Evolutionary conservation across 2,888 invertebrate genomes (phyloP).

Genomic region (Caenorhabditis sp.): DNA sequence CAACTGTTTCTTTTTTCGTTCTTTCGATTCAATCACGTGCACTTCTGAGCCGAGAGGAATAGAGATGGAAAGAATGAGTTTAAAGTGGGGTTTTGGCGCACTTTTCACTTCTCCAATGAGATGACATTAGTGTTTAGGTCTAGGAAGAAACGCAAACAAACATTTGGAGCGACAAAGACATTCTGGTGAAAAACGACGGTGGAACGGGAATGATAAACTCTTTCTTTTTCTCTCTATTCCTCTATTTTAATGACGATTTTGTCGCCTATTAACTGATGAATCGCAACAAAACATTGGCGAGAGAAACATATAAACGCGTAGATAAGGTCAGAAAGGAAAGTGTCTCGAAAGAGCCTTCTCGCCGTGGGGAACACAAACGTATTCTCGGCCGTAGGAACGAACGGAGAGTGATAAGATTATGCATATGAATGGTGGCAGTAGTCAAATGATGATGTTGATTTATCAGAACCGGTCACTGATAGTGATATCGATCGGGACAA

Average conservation of each 20-base stretch:
- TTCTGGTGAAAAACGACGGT: conserved; percentile 8
- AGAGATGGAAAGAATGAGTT: conserved; percentile 8
- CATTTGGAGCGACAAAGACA: background rate
- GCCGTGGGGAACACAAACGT: too few species aligned
- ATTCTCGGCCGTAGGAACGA: conserved; percentile 1
- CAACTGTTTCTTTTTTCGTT: conserved; percentile 22
- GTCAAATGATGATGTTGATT: background rate
- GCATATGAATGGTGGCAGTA: background rate
- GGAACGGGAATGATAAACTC: too few species aligned
- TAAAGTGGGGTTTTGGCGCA: conserved; percentile 10
- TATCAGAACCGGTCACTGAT: conserved; percentile 28
- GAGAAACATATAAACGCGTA: too few species aligned
- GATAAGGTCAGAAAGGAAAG: too few species aligned
- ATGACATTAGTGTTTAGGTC: conserved; percentile 4
- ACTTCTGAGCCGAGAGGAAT: conserved; percentile 8
- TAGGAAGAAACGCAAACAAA: background rate
- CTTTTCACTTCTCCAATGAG: conserved; percentile 15
- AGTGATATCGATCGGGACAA: background rate
- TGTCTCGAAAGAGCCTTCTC: too few species aligned
- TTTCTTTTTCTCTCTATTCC: too few species aligned
- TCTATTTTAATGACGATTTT: too few species aligned
- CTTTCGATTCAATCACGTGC: conserved; percentile 1
- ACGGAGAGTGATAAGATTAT: background rate
- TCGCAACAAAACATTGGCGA: too few species aligned
- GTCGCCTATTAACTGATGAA: too few species aligned